These are phyloP conservation scores for Chelon auratus DNA, from an alignment of 2,797 vertebrate genomes.

Conservation along the genomic window DNA sequence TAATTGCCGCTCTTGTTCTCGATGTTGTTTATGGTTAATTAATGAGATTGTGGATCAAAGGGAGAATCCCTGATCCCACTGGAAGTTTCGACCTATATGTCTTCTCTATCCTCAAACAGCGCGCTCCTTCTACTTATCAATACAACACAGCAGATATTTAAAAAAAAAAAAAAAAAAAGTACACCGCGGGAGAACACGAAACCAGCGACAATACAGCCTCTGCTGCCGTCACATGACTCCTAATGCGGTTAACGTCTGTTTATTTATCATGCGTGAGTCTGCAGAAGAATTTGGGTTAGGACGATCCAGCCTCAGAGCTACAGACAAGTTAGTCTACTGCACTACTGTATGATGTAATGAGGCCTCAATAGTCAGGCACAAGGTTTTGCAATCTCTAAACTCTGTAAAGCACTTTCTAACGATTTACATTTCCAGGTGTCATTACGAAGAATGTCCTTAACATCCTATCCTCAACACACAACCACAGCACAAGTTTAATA, in stretches of 20 bases:
- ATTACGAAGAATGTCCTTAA: not conserved
- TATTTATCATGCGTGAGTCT: constrained; percentile 26
- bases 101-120: constrained; percentile 44
- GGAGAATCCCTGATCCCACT: constrained; percentile 66
- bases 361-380: not conserved
- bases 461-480: too few relatives aligned
- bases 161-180: constrained; percentile 34
- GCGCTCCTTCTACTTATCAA: constrained; percentile 28
- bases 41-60: constrained; percentile 79
- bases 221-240: constrained; percentile 27
- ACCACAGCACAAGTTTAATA: not conserved
- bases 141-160: constrained; percentile 32
- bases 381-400: not conserved
- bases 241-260: constrained; percentile 27
- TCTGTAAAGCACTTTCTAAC: not conserved
- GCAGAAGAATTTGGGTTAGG: constrained; percentile 29
- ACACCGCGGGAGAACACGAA: constrained; percentile 33
- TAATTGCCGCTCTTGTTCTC: constrained; percentile 79
- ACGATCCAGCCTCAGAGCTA: constrained; percentile 31
- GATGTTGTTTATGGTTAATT: constrained; percentile 78
- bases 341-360: constrained; percentile 34
- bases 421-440: not conserved
- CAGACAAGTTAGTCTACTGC: constrained; percentile 20
- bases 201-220: constrained; percentile 3
- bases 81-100: constrained; percentile 75